Conservation (phyloP, 2,797 vertebrate species). For the Paramormyrops hopkinsi region DNA sequence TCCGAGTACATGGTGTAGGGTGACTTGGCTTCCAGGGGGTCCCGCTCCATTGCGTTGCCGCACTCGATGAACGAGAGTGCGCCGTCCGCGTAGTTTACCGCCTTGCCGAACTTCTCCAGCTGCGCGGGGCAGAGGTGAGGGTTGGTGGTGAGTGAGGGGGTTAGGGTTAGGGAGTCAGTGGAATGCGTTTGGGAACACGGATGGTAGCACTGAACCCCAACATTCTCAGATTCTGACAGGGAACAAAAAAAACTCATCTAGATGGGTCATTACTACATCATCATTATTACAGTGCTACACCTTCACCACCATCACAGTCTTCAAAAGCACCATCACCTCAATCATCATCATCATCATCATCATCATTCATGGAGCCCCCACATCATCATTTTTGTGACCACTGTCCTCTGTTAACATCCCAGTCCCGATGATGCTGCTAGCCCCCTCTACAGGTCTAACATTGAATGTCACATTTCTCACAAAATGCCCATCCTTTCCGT, state of each 20-base stretch:
- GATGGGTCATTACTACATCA: neutral
- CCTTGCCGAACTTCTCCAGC: conserved; percentile 96
- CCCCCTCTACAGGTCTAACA: neutral
- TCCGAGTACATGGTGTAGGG: conserved; percentile 98
- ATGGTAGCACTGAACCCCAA: neutral
- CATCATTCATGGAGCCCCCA: neutral
- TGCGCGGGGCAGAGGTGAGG: conserved; percentile 38
- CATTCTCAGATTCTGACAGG: neutral
- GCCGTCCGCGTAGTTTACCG: conserved; percentile 92
- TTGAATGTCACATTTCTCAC: neutral
- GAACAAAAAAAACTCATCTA: neutral
- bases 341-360: neutral
- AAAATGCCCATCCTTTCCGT: conserved; percentile 25
- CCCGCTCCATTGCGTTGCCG: conserved; percentile 94
- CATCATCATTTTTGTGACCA: neutral
- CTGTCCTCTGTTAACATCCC: neutral
- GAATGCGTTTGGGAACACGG: neutral
- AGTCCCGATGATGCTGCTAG: neutral
- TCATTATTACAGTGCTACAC: neutral
- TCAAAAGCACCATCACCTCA: neutral
- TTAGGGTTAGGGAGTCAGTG: neutral
- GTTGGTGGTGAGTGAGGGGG: neutral
- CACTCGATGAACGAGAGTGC: conserved; percentile 96
- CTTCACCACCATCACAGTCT: neutral
- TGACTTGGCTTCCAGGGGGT: conserved; percentile 93